Base-by-base conservation (phyloP, 2,797 vertebrate genomes). In the Sebastes steindachneri region DNA sequence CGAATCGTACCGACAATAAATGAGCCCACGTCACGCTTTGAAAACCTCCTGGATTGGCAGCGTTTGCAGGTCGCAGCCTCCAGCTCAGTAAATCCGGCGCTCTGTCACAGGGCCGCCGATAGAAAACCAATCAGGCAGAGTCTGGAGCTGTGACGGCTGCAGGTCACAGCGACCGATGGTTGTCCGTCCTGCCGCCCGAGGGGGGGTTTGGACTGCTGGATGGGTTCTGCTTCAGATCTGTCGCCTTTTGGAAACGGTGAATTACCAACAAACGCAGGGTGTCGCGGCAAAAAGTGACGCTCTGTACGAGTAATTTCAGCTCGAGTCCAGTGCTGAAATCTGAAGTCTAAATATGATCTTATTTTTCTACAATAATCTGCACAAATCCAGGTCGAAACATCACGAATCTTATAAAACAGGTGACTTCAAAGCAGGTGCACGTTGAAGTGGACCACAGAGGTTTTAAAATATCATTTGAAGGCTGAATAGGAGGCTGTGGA, bases 61-160 rank as follows among this genome's bases (percentile, higher is more conserved):
- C 48, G 51, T 64, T 65, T 37, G 59, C 60, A 66, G 73, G 64
- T 70, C 19, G 60, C 59, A 45, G 83, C 76, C 82, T 75, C 12
- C 57, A 23, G 81, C 68, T 59, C 75, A 26, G 48, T 59, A 41
- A 48, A 68, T 72, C 41, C 28, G 1, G 1, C 15, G 68, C 51
- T 74, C 73, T 3, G 69, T 86, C 81, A 68, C 66, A 7, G 69
- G 33, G 55, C 60, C 23, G 7, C 72, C 17, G 75, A 86, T 74
- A 64, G 68, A 75, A 87, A 86, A 73, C 25, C 85, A 87, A 84
- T 87, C 88, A 84, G 65, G 66, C 68, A 1, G 71, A 85, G 79
- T 21, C 37, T 19, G 68, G 64, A 72, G 70, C 69, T 62, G 69
- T 68, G 59, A 82, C 64, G 73, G 68, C 75, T 75, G 26, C 66